Base-by-base conservation (phyloP, 2,888 invertebrate species). In the Lithophane semibrunnea region DNA sequence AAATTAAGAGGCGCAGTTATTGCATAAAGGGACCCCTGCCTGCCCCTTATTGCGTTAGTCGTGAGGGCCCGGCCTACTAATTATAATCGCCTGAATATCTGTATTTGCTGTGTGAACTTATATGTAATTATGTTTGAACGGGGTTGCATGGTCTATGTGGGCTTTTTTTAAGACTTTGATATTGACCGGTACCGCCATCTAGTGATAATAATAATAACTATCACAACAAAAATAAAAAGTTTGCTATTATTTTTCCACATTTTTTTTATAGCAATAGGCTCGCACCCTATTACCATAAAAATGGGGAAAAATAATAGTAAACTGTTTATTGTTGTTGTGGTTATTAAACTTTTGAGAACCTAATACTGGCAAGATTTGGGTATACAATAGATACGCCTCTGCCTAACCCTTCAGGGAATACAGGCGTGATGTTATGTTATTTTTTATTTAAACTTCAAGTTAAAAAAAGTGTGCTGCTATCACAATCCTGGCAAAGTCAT, bases 1-100 rank as follows among this genome's bases (percentile, higher is more conserved):
- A 89, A 94, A 94, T 95, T 95, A 94, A 85, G 88, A 85, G 84
- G 84, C 86, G 85, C 88, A 90, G 89, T 90, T 90, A 92, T 93
- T 91, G 92, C 92, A 91, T 91, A 90, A 92, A 91, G 90, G 89
- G 88, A 71, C 84, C 88, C 82, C 87, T 77, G 83, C 75, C 58
- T 74, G 63, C 80, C 90, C 90, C 89, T 90, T 89, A 90, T 90
- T 88, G 86, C 81, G 88, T 91, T 90, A 88, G 84, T 65, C 71
- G 76, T 68, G 82, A 80, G 84, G 87, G 88, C 67, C 47, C 82
- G 79, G 79, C 78, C 86, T 85, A 78, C 89, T 93, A 93, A 93
- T 93, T 93, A 91, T 93, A 92, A 92, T 91, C 90, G 89, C 83
- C 86, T 90, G 83, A 89, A 89, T 85, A 82, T 85, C 86, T 82